These are phyloP conservation scores for Colius striatus DNA, from an alignment of 2,113 vertebrate species.

Conservation along the genomic window DNA sequence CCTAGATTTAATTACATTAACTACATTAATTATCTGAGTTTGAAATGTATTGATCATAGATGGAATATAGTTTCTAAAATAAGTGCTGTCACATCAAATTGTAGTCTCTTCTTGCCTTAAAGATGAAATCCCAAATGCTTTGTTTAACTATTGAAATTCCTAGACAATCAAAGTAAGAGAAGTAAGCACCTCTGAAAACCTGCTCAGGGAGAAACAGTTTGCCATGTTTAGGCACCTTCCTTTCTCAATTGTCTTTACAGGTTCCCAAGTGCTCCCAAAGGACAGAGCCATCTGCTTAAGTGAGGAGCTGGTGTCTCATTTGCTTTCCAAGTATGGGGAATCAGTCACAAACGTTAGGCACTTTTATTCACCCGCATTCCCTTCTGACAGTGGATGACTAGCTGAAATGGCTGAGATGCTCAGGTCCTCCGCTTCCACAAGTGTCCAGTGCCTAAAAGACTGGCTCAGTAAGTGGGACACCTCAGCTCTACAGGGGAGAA, in stretches of 20 bases:
- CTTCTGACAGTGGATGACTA: not conserved
- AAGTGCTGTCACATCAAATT: constrained; percentile 42
- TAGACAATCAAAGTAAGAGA: not conserved
- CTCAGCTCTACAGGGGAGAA: not conserved
- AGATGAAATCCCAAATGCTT: not conserved
- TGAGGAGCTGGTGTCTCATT: not conserved
- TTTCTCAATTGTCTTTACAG: constrained; percentile 1
- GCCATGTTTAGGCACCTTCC: not conserved
- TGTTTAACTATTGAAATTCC: not conserved
- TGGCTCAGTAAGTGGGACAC: not conserved
- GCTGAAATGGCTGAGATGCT: not conserved
- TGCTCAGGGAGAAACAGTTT: not conserved
- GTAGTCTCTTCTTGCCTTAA: constrained; percentile 1
- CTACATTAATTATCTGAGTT: constrained; percentile 26
- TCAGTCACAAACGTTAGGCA: not conserved
- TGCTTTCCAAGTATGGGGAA: not conserved
- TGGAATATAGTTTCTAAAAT: constrained; percentile 1
- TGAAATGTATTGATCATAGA: constrained; percentile 48
- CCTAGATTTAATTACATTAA: constrained; percentile 47
- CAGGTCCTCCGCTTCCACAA: not conserved
- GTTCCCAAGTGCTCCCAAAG: constrained; percentile 11
- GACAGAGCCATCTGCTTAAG: constrained; percentile 9
- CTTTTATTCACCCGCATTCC: not conserved
- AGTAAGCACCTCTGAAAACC: not conserved
- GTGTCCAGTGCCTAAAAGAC: not conserved